A percentile compares a stretch with the other conserved stretches of the same genome.
These are phyloP conservation scores for Amblyopsis rosae DNA, from an alignment of 2,113 vertebrate genomes.

Conservation along the genomic window DNA sequence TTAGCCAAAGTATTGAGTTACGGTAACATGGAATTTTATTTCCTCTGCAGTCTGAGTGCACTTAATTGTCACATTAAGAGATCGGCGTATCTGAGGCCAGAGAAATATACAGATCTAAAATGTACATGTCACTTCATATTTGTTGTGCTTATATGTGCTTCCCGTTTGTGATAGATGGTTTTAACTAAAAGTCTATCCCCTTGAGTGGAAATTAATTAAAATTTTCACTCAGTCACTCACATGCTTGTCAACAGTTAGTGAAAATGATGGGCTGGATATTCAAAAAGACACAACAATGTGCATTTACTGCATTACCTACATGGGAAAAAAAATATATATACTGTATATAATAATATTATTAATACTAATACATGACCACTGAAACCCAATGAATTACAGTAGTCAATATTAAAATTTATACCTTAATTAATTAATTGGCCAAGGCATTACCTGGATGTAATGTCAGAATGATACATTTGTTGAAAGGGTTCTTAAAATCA, in stretches of 20 bases:
- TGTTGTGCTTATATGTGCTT: too few relatives aligned
- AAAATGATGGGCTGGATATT: background rate
- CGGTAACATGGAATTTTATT: constrained; percentile 1
- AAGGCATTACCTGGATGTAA: constrained; percentile 16
- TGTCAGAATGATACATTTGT: constrained; percentile 40
- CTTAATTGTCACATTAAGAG: constrained; percentile 35
- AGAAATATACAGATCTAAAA: too few relatives aligned
- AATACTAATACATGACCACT: constrained; percentile 28
- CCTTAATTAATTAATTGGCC: constrained; percentile 59
- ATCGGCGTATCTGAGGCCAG: constrained; percentile 12
- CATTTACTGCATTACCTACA: background rate
- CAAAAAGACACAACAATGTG: background rate
- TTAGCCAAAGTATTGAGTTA: constrained; percentile 38
- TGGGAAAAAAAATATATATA: background rate
- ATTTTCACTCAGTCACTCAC: background rate
- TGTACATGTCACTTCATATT: too few relatives aligned
- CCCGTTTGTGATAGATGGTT: too few relatives aligned
- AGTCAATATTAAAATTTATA: constrained; percentile 49
- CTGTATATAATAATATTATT: constrained; percentile 8
- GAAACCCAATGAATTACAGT: constrained; percentile 45
- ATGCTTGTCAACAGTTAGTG: background rate
- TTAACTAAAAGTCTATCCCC: too few relatives aligned
- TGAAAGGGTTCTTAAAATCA: constrained; percentile 45
- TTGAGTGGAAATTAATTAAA: too few relatives aligned
- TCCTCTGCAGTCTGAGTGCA: background rate